Percentiles rank a stretch among this genome's conserved stretches.
Evolutionary conservation across 2,113 vertebrate genomes (phyloP).

Genomic region (Taurulus bubalis): DNA sequence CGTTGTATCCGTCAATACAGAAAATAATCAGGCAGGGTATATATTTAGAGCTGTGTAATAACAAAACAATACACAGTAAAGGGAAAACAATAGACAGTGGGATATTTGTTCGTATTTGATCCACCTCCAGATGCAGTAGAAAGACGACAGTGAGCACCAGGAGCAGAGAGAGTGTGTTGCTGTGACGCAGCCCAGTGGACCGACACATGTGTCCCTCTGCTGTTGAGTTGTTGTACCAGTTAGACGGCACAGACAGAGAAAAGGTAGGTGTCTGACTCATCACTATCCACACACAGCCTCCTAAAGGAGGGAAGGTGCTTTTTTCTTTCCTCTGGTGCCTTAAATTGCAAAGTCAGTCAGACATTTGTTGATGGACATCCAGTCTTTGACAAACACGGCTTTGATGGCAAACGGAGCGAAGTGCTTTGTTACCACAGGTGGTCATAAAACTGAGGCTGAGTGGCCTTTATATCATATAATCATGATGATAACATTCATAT

Average conservation of each 20-base stretch:
- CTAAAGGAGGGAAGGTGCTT: neutral
- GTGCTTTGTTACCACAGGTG: conserved; percentile 32
- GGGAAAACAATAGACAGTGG: neutral
- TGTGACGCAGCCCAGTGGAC: conserved; percentile 69
- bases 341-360: conserved; percentile 34
- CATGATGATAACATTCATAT: conserved; percentile 17
- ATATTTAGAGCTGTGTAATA: neutral
- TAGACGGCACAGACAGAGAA: conserved; percentile 49
- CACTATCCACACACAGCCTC: conserved; percentile 15
- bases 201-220: conserved; percentile 58
- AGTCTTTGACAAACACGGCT: conserved; percentile 65
- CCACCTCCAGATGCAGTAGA: neutral
- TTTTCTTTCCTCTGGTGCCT: neutral
- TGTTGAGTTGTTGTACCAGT: conserved; percentile 69
- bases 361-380: conserved; percentile 20
- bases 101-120: neutral
- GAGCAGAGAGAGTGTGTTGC: conserved; percentile 69
- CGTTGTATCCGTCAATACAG: neutral
- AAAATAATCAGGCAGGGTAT: neutral
- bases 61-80: neutral
- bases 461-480: conserved; percentile 33
- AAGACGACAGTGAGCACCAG: conserved; percentile 57
- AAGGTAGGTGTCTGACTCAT: conserved; percentile 29
- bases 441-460: conserved; percentile 16
- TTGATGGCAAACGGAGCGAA: conserved; percentile 60